Conservation (phyloP, 2,888 invertebrate species). For the Vesta saturnalis region DNA sequence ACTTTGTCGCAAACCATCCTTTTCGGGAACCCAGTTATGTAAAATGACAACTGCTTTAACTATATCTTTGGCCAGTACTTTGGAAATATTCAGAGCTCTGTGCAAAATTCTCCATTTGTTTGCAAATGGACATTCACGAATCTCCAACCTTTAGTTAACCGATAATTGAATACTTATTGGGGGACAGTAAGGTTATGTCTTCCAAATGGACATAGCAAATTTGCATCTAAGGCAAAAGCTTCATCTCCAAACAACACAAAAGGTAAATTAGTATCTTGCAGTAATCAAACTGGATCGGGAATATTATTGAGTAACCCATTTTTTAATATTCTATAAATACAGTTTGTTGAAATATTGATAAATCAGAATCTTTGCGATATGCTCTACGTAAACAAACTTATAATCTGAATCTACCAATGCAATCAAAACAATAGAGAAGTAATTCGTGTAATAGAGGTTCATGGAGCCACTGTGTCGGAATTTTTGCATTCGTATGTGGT, state of each 20-base stretch:
- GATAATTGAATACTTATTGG: too few relatives aligned
- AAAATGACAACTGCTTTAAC: not conserved
- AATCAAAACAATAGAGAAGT: slow-evolving; percentile 47
- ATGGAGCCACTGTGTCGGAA: slow-evolving; percentile 41
- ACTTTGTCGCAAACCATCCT: not conserved
- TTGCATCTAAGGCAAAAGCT: not conserved
- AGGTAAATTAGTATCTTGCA: too few relatives aligned
- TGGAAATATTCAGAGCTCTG: not conserved
- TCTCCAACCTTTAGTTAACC: too few relatives aligned
- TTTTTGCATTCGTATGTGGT: slow-evolving; percentile 46
- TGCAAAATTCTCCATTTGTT: not conserved
- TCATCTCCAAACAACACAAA: not conserved
- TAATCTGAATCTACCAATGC: slow-evolving; percentile 46
- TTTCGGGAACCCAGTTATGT: not conserved
- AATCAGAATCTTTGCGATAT: not conserved
- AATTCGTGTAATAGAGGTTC: slow-evolving; percentile 47
- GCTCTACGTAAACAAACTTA: not conserved
- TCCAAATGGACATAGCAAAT: not conserved
- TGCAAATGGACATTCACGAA: too few relatives aligned
- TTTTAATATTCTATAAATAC: too few relatives aligned
- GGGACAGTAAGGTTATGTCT: not conserved
- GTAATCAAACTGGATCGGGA: too few relatives aligned
- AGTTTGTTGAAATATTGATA: not conserved
- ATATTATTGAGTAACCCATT: too few relatives aligned
- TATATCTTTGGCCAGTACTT: not conserved